Conservation (phyloP, 2,888 invertebrate species). For the Drosophila diplacantha region DNA sequence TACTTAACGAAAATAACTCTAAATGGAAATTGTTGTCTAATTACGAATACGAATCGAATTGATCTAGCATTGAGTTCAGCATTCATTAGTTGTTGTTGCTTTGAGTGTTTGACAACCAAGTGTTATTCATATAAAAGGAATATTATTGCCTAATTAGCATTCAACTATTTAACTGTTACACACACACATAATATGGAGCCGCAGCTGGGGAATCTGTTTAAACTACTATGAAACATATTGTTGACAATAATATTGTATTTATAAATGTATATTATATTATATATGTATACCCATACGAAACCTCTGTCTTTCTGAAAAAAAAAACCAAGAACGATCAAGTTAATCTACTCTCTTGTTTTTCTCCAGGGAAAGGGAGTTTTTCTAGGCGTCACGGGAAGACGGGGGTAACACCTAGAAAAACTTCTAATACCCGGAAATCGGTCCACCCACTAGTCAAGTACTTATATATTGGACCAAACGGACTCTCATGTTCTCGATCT, state of each 20-base stretch:
- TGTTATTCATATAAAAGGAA: slow-evolving; percentile 26
- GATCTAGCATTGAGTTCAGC: slow-evolving; percentile 50
- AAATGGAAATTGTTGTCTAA: slow-evolving; percentile 39
- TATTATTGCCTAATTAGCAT: slow-evolving; percentile 42
- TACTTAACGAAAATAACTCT: slow-evolving; percentile 25
- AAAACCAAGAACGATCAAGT: slow-evolving; percentile 13
- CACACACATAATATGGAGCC: slow-evolving; percentile 49
- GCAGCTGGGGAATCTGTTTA: slow-evolving; percentile 48
- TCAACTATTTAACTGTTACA: slow-evolving; percentile 60
- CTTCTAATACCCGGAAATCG: background rate
- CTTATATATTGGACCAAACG: too few species aligned
- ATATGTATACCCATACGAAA: slow-evolving; percentile 34
- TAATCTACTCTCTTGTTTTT: background rate
- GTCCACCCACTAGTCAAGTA: background rate
- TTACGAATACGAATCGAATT: slow-evolving; percentile 36
- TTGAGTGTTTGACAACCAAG: slow-evolving; percentile 50
- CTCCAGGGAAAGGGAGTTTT: slow-evolving; percentile 5
- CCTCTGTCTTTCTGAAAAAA: slow-evolving; percentile 20
- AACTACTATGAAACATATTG: slow-evolving; percentile 62
- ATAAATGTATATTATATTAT: slow-evolving; percentile 40
- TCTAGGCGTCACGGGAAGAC: slow-evolving; percentile 1
- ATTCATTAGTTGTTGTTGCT: slow-evolving; percentile 60
- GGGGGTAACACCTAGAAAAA: slow-evolving; percentile 1
- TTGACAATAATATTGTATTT: slow-evolving; percentile 70
- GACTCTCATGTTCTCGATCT: too few species aligned